These are phyloP conservation scores for Galeopterus variegatus DNA, from an alignment of 2,113 vertebrate species.

Conservation along the genomic window DNA sequence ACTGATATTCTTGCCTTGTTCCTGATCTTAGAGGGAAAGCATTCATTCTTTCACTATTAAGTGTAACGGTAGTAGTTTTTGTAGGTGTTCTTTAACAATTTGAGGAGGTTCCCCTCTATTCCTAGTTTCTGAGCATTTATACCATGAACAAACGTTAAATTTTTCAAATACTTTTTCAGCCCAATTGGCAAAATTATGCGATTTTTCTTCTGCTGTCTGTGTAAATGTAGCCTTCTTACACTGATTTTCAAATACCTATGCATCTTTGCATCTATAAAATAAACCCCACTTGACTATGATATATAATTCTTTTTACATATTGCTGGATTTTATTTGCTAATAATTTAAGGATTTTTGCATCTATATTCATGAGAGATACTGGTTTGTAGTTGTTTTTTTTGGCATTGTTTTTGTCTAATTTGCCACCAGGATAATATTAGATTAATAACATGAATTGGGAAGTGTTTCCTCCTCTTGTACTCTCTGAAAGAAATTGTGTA, in stretches of 20 bases:
- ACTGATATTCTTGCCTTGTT: not conserved
- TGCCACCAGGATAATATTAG: not conserved
- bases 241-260: conserved; percentile 21
- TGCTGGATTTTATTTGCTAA: conserved; percentile 10
- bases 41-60: not conserved
- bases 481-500: not conserved
- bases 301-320: not conserved
- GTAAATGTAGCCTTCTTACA: not conserved
- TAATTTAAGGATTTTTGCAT: not conserved
- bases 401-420: not conserved
- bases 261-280: not conserved
- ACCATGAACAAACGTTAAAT: not conserved
- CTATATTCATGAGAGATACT: not conserved
- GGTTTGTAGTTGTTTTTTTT: not conserved
- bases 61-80: not conserved
- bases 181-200: not conserved
- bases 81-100: not conserved
- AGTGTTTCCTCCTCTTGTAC: not conserved
- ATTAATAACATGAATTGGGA: not conserved
- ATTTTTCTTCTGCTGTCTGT: not conserved
- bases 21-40: not conserved
- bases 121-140: not conserved
- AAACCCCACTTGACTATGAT: not conserved
- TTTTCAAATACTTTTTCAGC: not conserved
- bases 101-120: not conserved